Evolutionary conservation across 2,113 vertebrate genomes (phyloP), one percentile per base, ranked within the genome.

Genomic region (Chamaetylas fuelleborni): DNA sequence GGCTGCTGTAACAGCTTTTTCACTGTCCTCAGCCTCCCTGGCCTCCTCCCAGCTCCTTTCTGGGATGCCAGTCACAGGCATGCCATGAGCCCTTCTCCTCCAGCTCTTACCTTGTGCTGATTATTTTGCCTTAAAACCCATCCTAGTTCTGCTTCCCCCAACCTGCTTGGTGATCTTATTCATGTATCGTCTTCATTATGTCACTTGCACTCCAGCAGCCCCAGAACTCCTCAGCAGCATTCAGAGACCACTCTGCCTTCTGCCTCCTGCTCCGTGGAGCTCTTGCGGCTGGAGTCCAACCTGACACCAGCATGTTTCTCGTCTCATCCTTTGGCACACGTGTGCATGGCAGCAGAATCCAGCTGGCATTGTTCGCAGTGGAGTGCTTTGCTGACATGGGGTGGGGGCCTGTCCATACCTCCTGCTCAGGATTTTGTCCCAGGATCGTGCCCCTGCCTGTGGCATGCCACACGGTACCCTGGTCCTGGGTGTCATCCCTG

Each of bases 401-500:
- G 14, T 0, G 0, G 31, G 50, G 53, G 34, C 69, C 70, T 36
- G 16, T 43, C 64, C 56, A 1, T 23, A 6, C 29, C 43, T 66
- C 31, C 54, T 12, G 14, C 65, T 51, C 0, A 0, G 70, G 54
- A 26, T 34, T 19, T 3, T 50, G 62, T 51, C 67, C 69, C 24
- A 7, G 61, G 43, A 33, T 38, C 1, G 0, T 57, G 61, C 5
- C 34, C 16, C 64, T 83, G 56, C 51, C 61, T 16, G 12, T 4
- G 1, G 34, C 2, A 0, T 57, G 3, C 50, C 0, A 0, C 3
- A 9, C 26, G 2, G 2, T 20, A 18, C 69, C 61, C 69, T 8
- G 6, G 17, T 24, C 79, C 74, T 4, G 7, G 33, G 33, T 50
- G 11, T 40, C 20, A 67, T 83, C 85, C 88, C 69, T 64, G 65